These are phyloP conservation scores for Bos taurus DNA, from an alignment of 2,113 vertebrate species.

Conservation along the genomic window DNA sequence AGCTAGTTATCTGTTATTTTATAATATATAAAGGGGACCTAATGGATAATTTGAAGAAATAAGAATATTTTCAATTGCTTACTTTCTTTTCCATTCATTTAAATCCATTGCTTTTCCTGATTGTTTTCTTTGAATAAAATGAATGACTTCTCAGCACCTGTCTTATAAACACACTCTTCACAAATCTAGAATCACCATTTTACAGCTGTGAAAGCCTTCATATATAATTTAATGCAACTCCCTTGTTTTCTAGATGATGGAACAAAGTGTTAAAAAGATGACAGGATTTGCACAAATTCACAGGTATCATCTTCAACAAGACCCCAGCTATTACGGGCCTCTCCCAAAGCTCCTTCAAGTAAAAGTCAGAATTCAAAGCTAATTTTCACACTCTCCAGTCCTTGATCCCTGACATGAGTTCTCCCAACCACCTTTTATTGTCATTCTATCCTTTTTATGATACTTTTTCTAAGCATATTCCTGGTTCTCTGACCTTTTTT, in stretches of 20 bases:
- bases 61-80: neutral
- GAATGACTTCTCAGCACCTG: neutral
- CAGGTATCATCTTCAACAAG: neutral
- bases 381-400: neutral
- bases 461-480: neutral
- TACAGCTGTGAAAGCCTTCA: neutral
- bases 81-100: neutral
- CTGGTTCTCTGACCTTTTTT: neutral
- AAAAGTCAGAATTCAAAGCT: neutral
- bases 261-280: neutral
- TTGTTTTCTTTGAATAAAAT: neutral
- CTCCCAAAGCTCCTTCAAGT: neutral
- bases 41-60: neutral
- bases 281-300: neutral
- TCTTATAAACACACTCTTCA: neutral
- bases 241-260: neutral
- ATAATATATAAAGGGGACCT: neutral
- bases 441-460: neutral
- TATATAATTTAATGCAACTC: neutral
- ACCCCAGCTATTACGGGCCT: neutral
- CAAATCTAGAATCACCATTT: neutral
- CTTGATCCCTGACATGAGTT: accelerated
- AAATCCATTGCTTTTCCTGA: neutral
- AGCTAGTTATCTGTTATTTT: neutral
- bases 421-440: neutral